Conservation (phyloP, 2,113 vertebrate genomes). For the Lampris megalopsis region DNA sequence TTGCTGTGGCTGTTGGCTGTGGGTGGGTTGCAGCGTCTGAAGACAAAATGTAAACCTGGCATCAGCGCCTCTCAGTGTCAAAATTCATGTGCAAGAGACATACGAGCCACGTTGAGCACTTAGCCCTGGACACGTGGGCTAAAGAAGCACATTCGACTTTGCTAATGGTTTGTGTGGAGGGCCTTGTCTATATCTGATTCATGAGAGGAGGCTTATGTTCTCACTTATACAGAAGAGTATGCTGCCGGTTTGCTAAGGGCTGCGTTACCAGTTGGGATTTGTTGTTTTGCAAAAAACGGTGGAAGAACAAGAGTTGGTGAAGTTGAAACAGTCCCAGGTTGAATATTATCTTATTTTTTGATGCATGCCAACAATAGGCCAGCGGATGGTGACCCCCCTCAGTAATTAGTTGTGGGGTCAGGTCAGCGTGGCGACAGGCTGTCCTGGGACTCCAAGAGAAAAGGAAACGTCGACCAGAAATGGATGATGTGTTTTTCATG, state of each 20-base stretch:
- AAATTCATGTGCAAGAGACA: background rate
- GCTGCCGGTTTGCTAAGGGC: constrained; percentile 32
- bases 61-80: constrained; percentile 30
- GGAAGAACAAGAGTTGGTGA: background rate
- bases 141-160: constrained; percentile 26
- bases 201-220: constrained; percentile 35
- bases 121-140: constrained; percentile 31
- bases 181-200: constrained; percentile 27
- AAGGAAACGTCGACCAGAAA: constrained; percentile 4
- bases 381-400: background rate
- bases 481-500: constrained; percentile 21
- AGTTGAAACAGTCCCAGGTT: constrained; percentile 9
- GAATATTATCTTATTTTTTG: background rate
- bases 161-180: constrained; percentile 5
- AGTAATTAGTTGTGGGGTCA: constrained; percentile 51
- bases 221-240: constrained; percentile 25
- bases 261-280: constrained; percentile 44
- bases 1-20: constrained; percentile 51
- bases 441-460: constrained; percentile 29
- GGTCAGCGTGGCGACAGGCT: constrained; percentile 15
- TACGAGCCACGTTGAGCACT: constrained; percentile 9
- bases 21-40: constrained; percentile 57
- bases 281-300: constrained; percentile 13
- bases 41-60: constrained; percentile 58
- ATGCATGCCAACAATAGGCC: background rate